phyloP scores from a whole-genome alignment of 2,113 vertebrate genomes.

The Heterotilapia buettikoferi region DNA sequence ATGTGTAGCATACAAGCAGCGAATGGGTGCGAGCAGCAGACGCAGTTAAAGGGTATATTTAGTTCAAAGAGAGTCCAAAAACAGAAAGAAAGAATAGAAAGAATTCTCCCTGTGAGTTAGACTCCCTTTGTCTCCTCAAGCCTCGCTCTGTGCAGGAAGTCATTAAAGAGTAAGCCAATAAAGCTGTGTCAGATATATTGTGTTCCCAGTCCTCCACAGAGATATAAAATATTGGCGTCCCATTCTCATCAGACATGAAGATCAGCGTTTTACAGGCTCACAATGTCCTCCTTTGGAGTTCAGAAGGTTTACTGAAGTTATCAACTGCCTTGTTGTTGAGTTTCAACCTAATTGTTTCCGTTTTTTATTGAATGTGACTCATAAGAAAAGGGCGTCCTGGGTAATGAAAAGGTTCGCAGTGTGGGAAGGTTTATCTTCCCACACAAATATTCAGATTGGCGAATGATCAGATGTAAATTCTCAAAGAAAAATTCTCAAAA shows the following conservation, averaged over 20 bases:
- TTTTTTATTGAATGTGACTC: constrained; percentile 28
- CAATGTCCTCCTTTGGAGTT: constrained; percentile 50
- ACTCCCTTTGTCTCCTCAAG: constrained; percentile 30
- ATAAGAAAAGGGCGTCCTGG: neutral
- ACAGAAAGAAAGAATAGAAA: neutral
- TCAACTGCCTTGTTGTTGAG: constrained; percentile 28
- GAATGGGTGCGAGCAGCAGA: neutral
- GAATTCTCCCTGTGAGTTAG: neutral
- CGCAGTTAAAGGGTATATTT: neutral
- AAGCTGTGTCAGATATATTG: constrained; percentile 67
- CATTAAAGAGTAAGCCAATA: constrained; percentile 65
- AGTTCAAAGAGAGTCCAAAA: constrained; percentile 26
- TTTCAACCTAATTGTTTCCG: constrained; percentile 47
- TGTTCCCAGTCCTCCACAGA: constrained; percentile 36
- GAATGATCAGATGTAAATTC: neutral
- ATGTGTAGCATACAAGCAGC: neutral
- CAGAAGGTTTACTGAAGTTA: constrained; percentile 47
- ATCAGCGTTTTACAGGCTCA: constrained; percentile 47
- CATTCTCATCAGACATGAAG: constrained; percentile 40
- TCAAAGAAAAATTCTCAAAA: neutral
- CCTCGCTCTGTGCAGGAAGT: constrained; percentile 55
- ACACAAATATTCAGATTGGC: neutral
- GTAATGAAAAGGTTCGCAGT: neutral
- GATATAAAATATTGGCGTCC: constrained; percentile 50
- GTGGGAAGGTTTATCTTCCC: neutral